Base-by-base conservation (phyloP, 1,140 invertebrate genomes). In the Pantala flavescens region DNA sequence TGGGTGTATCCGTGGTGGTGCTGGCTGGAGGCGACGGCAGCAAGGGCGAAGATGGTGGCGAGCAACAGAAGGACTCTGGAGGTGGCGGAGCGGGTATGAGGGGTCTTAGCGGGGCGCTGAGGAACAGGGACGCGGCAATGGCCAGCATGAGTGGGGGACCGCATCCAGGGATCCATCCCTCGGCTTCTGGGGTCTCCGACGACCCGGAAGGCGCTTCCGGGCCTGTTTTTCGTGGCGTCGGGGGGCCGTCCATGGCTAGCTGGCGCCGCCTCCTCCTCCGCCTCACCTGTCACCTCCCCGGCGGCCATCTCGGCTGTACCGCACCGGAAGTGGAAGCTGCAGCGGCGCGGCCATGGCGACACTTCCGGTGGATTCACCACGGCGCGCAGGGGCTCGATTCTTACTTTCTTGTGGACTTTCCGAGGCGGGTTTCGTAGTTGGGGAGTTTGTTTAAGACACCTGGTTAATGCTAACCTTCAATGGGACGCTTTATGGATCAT, bases 1-100 rank as follows among this genome's bases (percentile, higher is more conserved):
- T 63, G 49, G 49, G 49, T 63, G 49, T 63, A 63, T 16, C 49
- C 49, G 49, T 63, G 49, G 49, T 63, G 49, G n/a, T 63, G 49
- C 49, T 63, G 49, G 14, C 3, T 5, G 16, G 49, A 7, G 16
- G 49, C 49, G 49, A 63, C 5, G 49, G 49, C 12, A 3, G n/a
- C 16, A 16, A 63, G 1, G 14, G 49, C 49, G 49, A 63, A 1
- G 12, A 63, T 3, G 49, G n/a, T 16, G 49, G 49, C 12, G 49
- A 21, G 5, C 16, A 63, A 1, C 3, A 63, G 49, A 63, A 63
- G 3, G 49, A 16, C 14, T 1, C 16, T 16, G 49, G 49, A 3
- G 49, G 49, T 1, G 49, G 49, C n/a, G 49, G 49, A 3, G 49
- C 49, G 49, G 49, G 49, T 3, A 63, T 63, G 49, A 63, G 49